Base-by-base conservation (phyloP, 2,113 vertebrate genomes). In the Kryptolebias marmoratus region DNA sequence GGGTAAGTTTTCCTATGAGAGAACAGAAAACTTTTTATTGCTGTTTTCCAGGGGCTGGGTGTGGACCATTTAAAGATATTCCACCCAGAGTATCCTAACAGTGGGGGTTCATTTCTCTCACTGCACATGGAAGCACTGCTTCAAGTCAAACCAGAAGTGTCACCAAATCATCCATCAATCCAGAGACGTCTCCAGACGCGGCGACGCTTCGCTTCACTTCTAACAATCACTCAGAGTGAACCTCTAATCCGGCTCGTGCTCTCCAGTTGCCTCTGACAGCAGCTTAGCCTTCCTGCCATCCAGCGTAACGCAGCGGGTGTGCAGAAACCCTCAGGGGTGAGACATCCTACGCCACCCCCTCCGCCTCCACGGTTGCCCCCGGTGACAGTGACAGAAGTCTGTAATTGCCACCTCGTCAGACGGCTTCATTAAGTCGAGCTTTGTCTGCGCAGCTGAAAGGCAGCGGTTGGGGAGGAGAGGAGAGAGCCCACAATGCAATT, bases 361-460 rank as follows among this genome's bases (percentile, higher is more conserved):
- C 62, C 68, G 22, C 79, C 79, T 72, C 79, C 80, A 59, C 49
- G 65, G 79, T 90, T 83, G 87, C 93, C 91, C 89, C 88, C 77
- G 81, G 91, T 91, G 90, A 93, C 88, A 83, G 82, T 86, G 91
- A 92, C 89, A 92, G 91, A 91, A 92, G 91, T 89, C 90, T 80
- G 87, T 93, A 95, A 95, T 96, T 94, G 94, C 89, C 88, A 89
- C 87, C 94, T 94, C 93, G 90, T 95, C 93, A 93, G 92, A 95
- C 91, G 90, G 92, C 94, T 96, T 96, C 95, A 96, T 96, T 95
- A 95, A 95, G 91, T 92, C 87, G 88, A 93, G 91, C 91, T 88
- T 79, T 90, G 94, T 96, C 92, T 94, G 89, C 89, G 94, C 75
- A 80, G 93, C 90, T 90, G 93, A 94, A 94, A 93, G 92, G 93